Conservation (phyloP, 2,888 invertebrate genomes). For the Ormyrus thymus region DNA sequence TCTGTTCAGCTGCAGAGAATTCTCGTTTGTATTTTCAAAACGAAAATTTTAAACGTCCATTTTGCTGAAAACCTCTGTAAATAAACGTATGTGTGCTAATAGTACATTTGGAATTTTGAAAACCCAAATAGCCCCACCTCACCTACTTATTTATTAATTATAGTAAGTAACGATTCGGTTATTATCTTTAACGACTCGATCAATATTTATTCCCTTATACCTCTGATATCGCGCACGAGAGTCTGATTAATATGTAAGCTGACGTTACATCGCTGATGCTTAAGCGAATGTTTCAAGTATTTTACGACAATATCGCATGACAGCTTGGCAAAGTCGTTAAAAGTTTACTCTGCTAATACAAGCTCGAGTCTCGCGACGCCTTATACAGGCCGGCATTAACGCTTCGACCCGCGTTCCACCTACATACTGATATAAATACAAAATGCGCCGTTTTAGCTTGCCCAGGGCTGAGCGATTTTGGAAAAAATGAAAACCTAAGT, state of each 20-base stretch:
- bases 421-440: not conserved
- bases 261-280: not conserved
- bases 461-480: not conserved
- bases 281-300: not conserved
- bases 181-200: too few relatives aligned
- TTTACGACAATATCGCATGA: not conserved
- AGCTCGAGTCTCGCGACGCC: not conserved
- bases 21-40: too few relatives aligned
- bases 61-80: too few relatives aligned
- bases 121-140: too few relatives aligned
- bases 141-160: too few relatives aligned
- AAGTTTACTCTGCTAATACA: constrained; percentile 22
- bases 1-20: too few relatives aligned
- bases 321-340: constrained; percentile 13
- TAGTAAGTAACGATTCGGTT: too few relatives aligned
- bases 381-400: constrained; percentile 1
- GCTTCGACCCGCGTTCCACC: constrained; percentile 5
- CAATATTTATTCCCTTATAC: too few relatives aligned
- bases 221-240: not conserved
- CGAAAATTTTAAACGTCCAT: too few relatives aligned
- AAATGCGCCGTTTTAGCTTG: not conserved
- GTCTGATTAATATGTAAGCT: too few relatives aligned
- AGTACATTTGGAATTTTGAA: too few relatives aligned
- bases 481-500: not conserved
- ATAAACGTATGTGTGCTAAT: too few relatives aligned